Base-by-base conservation (phyloP, 2,113 vertebrate species). In the Hymenochirus boettgeri region DNA sequence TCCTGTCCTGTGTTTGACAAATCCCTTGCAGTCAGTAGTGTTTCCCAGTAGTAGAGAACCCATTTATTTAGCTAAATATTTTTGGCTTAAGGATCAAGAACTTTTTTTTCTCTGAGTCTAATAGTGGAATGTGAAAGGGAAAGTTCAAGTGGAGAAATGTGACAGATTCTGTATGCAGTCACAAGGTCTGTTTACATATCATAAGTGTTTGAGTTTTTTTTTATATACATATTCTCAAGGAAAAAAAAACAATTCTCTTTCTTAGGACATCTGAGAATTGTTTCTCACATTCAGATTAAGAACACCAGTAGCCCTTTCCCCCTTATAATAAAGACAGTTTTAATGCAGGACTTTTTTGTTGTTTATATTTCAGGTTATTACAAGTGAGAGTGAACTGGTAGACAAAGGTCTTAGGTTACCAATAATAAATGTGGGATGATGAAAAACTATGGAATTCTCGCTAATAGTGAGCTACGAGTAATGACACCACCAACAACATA, bases 121-220 rank as follows among this genome's bases (percentile, higher is more conserved):
- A 54, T 51, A 54, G 52, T 53, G 56, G 51, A 60, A 71, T 45
- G 53, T 56, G 25, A 63, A 66, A 52, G 46, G 27, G 37, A 51
- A 64, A 72, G 71, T 72, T 75, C 71, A 75, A 75, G 73, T 17
- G 5, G 13, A 26, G 29, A 17, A 11, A 57, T 46, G 65, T 71
- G 73, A 64, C 71, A 61, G 63, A 35, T 57, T 71, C 39, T 39
- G 45, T 72, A 69, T 56, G 69, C 71, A 61, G 71, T 72, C 71
- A 65, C 71, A 70, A 33, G 64, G 48, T 64, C 67, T 71, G 73
- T 69, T 75, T 72, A 75, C 60, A 72, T 69, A 69, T 58, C 60
- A 64, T 55, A 29, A 22, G n/a, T 61, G 67, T 65, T 57, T 69
- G 56, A 50, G 39, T 45, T 52, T 61, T 54, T 62, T 48, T 48